Conservation (phyloP, 1,140 invertebrate genomes). For the Himalopsyche phryganea region DNA sequence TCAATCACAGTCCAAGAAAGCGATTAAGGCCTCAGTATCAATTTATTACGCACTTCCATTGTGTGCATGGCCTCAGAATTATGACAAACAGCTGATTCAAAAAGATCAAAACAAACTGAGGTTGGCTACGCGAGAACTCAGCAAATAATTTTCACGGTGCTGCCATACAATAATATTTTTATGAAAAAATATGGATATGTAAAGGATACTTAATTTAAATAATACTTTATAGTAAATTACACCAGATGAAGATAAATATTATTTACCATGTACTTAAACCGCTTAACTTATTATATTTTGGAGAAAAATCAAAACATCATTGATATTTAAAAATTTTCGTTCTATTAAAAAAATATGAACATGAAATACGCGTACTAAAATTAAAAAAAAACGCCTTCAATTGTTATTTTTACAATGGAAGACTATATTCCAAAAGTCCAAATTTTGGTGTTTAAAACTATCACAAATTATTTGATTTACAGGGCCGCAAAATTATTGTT, state of each 20-base stretch:
- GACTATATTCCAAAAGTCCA: constrained; percentile 1
- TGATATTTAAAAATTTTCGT: not conserved
- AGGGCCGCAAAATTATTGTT: not conserved
- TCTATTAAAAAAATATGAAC: too few species aligned
- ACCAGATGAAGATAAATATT: too few species aligned
- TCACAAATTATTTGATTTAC: constrained; percentile 15
- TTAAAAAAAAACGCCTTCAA: too few species aligned
- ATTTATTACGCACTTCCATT: constrained; percentile 28
- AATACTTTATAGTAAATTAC: not conserved
- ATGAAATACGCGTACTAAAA: too few species aligned
- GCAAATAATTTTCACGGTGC: constrained; percentile 12
- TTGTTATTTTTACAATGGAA: constrained; percentile 10
- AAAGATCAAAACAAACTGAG: constrained; percentile 32
- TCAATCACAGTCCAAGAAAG: constrained; percentile 2
- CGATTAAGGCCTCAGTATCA: constrained; percentile 10
- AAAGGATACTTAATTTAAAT: constrained; percentile 3
- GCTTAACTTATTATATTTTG: too few species aligned
- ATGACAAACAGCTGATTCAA: constrained; percentile 29
- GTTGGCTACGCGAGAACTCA: constrained; percentile 18
- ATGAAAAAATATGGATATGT: not conserved
- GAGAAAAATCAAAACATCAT: not conserved
- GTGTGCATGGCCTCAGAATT: constrained; percentile 3
- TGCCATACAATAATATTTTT: constrained; percentile 2
- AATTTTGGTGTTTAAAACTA: constrained; percentile 7
- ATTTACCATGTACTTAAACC: too few species aligned